A percentile compares a stretch with the other conserved stretches of the same genome.
Conservation (phyloP, 2,888 invertebrate species). For the Neuroscelio doddi region DNA sequence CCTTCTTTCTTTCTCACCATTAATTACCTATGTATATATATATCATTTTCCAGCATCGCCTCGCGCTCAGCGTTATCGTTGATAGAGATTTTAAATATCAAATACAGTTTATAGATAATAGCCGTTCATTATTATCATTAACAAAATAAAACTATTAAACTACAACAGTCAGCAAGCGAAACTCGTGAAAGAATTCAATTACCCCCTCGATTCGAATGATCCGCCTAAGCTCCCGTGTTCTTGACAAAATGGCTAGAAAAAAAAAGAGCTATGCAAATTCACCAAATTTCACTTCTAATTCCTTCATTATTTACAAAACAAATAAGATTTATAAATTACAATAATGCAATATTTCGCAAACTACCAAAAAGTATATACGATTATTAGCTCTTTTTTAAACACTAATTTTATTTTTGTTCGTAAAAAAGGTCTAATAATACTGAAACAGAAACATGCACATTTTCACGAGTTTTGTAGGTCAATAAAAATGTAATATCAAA, state of each 20-base stretch:
- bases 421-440: too few species aligned
- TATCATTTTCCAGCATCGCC: conserved; percentile 28
- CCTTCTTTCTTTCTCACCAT: conserved; percentile 25
- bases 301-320: conserved; percentile 40
- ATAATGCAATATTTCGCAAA: conserved; percentile 1
- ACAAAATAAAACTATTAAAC: conserved; percentile 69
- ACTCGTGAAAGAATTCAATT: conserved; percentile 54
- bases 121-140: conserved; percentile 47
- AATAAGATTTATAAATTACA: too few species aligned
- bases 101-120: conserved; percentile 48
- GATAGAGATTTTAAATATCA: conserved; percentile 50
- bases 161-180: conserved; percentile 70
- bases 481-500: conserved; percentile 19
- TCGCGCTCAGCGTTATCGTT: conserved; percentile 40
- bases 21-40: conserved; percentile 43
- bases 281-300: conserved; percentile 25
- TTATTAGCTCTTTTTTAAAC: too few species aligned
- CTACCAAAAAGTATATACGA: conserved; percentile 8
- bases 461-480: neutral
- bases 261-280: conserved; percentile 11
- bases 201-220: conserved; percentile 22
- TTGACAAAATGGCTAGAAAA: conserved; percentile 30
- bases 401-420: too few species aligned
- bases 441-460: too few species aligned
- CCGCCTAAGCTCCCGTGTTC: conserved; percentile 31